phyloP scores from a whole-genome alignment of 2,888 invertebrate genomes.

The Sinelater perroti region DNA sequence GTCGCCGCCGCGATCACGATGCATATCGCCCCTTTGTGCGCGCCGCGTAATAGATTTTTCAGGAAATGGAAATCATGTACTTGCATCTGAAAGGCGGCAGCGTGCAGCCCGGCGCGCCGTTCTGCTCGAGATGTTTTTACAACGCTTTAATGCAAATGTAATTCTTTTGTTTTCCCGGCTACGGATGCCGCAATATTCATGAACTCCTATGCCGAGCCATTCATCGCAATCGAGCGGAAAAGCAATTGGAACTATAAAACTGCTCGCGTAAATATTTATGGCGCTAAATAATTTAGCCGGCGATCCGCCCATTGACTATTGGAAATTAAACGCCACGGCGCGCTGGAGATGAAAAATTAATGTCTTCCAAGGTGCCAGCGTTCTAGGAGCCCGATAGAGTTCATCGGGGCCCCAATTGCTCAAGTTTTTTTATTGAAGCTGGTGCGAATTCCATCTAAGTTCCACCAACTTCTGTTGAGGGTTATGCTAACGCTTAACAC shows the following conservation, averaged over 20 bases:
- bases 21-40: background rate
- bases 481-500: too few species aligned
- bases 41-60: conserved; percentile 1
- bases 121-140: conserved; percentile 23
- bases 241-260: conserved; percentile 36
- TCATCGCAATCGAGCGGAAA: conserved; percentile 32
- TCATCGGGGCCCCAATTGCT: too few species aligned
- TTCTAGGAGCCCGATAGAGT: too few species aligned
- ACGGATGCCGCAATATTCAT: conserved; percentile 26
- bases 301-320: conserved; percentile 8
- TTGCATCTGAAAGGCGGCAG: conserved; percentile 16
- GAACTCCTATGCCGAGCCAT: conserved; percentile 22
- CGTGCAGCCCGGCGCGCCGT: conserved; percentile 4
- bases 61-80: conserved; percentile 14
- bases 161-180: conserved; percentile 24
- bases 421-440: too few species aligned
- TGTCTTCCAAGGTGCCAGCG: too few species aligned
- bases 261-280: conserved; percentile 33
- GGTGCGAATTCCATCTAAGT: too few species aligned
- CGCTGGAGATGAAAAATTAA: too few species aligned
- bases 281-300: conserved; percentile 15
- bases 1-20: conserved; percentile 1
- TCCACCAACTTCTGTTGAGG: too few species aligned
- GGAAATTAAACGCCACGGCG: conserved; percentile 1
- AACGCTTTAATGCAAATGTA: conserved; percentile 33